phyloP scores from a whole-genome alignment of 2,797 vertebrate species.

The Coracias cyanogaster region DNA sequence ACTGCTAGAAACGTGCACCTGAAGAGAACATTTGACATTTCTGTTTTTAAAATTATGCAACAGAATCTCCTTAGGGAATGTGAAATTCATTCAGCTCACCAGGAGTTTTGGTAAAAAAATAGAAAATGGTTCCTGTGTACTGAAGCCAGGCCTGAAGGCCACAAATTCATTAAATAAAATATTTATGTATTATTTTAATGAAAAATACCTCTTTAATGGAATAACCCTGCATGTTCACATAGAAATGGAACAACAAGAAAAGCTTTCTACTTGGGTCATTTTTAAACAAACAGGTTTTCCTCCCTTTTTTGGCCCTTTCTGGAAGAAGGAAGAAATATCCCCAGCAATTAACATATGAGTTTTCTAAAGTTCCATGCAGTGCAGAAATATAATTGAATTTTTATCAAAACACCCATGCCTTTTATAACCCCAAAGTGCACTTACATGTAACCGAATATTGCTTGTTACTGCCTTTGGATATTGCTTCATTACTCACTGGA shows the following conservation, averaged over 20 bases:
- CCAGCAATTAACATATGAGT: neutral
- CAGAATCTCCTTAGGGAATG: neutral
- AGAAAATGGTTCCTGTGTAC: neutral
- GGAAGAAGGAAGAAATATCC: neutral
- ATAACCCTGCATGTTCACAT: neutral
- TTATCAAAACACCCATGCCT: neutral
- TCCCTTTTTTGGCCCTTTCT: neutral
- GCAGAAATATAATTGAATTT: neutral
- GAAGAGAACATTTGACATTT: slow-evolving; percentile 31
- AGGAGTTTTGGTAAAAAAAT: neutral
- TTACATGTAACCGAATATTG: neutral
- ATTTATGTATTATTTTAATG: slow-evolving; percentile 45
- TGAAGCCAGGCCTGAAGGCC: slow-evolving; percentile 4
- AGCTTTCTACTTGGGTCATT: neutral
- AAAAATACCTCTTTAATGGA: slow-evolving; percentile 45
- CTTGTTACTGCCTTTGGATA: neutral
- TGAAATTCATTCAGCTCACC: neutral
- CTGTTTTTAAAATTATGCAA: neutral
- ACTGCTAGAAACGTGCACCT: neutral
- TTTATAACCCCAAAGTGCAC: neutral
- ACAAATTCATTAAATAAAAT: slow-evolving; percentile 37
- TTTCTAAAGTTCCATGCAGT: neutral
- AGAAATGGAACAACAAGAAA: neutral
- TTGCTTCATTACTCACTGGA: neutral
- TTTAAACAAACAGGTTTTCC: slow-evolving; percentile 6